Evolutionary conservation across 2,113 vertebrate species (phyloP).

Genomic region (Callipepla californica): DNA sequence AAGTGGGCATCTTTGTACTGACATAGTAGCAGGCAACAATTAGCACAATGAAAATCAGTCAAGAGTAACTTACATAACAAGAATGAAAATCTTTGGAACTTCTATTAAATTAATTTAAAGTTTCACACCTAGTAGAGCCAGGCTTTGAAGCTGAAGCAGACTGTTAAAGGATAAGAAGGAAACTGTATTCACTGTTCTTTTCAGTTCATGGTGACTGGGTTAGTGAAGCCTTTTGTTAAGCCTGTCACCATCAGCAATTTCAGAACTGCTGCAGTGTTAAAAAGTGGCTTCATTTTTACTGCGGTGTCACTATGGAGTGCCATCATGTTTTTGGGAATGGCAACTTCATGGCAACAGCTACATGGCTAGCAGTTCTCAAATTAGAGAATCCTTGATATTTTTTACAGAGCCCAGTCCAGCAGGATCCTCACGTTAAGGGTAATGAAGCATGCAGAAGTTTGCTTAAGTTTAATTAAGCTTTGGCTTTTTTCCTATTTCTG

Average conservation of each 20-base stretch:
- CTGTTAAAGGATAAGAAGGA: background rate
- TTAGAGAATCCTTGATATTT: background rate
- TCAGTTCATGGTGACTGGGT: background rate
- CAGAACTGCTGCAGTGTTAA: background rate
- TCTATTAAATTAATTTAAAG: background rate
- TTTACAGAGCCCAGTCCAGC: background rate
- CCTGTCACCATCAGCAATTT: background rate
- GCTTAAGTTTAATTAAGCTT: rapidly evolving
- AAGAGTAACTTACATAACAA: background rate
- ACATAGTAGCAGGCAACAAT: background rate
- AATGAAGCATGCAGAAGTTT: background rate
- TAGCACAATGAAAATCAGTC: background rate
- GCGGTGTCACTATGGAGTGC: background rate
- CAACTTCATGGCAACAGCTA: background rate
- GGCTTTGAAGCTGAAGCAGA: background rate
- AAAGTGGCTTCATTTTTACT: background rate
- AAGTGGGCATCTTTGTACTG: too few relatives aligned
- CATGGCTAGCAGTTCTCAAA: background rate
- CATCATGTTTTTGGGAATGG: background rate
- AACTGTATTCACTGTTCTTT: background rate
- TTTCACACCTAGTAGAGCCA: background rate
- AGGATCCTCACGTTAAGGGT: background rate
- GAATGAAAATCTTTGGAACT: background rate
- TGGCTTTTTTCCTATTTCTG: background rate
- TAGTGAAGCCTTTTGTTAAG: background rate